Evolutionary conservation across 35 echinoderm and acorn worm genomes (phyloP), one percentile per base, ranked within the genome.

Genomic region (Apostichopus parvimensis): DNA sequence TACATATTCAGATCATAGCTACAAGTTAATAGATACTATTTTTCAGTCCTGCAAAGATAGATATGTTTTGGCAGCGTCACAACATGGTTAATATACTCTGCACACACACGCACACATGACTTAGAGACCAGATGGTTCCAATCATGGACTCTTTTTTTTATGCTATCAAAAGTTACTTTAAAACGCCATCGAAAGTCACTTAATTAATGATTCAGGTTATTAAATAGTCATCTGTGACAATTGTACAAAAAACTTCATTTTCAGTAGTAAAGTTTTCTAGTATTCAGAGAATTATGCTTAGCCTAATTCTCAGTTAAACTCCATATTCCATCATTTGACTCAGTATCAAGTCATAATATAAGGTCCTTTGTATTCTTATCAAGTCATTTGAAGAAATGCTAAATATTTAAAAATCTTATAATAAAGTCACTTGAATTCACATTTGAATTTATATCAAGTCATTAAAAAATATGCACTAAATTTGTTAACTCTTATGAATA

Each of bases 21-120:
- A 73, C 20, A 22, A 73, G 14, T 73, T 25, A 73, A 6, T 73
- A 73, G 14, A 73, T 73, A 17, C 14, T 18, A 4, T 73, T n/a
- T 73, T n/a, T 73, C 71, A 22, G 71, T 22, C 17, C 71, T 73
- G 71, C 71, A 73, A 73, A 73, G 71, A 73, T 73, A 73, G n/a
- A 73, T 73, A 73, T 34, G 64, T 14, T 73, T 73, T 73, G 71
- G 71, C 71, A 73, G 71, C 71, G 4, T 73, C 71, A 73, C 71
- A 18, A 73, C 71, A 73, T 73, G 71, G 71, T 22, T 73, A 73
- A n/a, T 73, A 73, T 73, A 73, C 71, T 73, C 71, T 18, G 71
- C 71, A 73, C 71, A 73, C 71, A 73, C 71, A 73, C 71, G 5
- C 64, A 68, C 64, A 73, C 14, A 73, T 4, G 71, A 73, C 71